Evolutionary conservation across 2,113 vertebrate genomes (phyloP).

Genomic region (Oceanodroma tethys): DNA sequence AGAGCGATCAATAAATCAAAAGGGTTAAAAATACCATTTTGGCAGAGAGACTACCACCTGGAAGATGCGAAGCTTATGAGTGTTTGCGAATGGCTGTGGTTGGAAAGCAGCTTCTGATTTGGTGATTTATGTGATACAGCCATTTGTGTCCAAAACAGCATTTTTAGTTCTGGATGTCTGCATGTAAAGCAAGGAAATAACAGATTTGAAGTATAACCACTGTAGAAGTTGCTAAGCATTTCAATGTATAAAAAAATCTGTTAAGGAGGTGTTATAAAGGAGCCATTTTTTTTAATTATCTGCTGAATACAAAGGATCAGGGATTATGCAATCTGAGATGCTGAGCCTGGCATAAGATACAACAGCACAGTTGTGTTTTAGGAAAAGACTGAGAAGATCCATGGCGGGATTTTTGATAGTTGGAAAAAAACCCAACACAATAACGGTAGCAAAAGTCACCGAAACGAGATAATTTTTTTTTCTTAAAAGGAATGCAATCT

Average conservation of each 20-base stretch:
- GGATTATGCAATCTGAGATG: not conserved
- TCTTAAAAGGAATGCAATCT: not conserved
- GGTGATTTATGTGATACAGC: not conserved
- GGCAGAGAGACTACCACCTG: not conserved
- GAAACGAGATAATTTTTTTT: not conserved
- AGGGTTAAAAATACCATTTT: not conserved
- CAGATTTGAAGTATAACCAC: not conserved
- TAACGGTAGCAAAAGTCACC: not conserved
- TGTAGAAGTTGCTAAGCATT: not conserved
- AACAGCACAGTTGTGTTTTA: not conserved
- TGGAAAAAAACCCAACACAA: fast-evolving
- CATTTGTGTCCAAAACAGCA: not conserved
- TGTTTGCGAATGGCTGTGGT: not conserved
- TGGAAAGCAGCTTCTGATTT: not conserved
- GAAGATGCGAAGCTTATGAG: not conserved
- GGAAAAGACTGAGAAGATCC: not conserved
- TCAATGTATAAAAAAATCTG: not conserved
- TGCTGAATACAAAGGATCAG: not conserved
- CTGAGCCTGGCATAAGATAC: not conserved
- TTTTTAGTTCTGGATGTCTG: not conserved
- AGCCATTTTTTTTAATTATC: not conserved
- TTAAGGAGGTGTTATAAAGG: not conserved
- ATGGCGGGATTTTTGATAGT: not conserved
- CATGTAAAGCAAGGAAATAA: not conserved
- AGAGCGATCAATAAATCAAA: not conserved